These are phyloP conservation scores for Galeruca laticollis DNA, from an alignment of 2,888 invertebrate species.

Conservation along the genomic window DNA sequence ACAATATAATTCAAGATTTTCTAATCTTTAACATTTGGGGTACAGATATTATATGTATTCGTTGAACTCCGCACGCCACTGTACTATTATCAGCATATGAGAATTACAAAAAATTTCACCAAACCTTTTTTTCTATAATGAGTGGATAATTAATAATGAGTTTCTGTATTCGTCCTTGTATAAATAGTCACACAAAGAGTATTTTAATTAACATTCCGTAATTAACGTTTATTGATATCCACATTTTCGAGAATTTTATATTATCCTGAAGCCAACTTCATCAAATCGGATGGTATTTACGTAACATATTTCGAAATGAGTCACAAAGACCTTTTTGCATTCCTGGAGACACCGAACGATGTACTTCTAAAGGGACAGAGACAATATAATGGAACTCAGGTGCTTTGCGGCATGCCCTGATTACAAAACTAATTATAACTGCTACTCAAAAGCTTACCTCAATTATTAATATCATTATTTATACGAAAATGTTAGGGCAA, in stretches of 20 bases:
- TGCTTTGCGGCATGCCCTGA: constrained; percentile 60
- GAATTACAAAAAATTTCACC: no score
- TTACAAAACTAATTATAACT: constrained; percentile 65
- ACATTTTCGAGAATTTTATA: not conserved
- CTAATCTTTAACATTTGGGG: no score
- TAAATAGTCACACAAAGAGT: not conserved
- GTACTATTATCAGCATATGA: no score
- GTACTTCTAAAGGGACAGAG: constrained; percentile 31
- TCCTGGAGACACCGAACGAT: constrained; percentile 48
- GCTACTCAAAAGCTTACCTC: constrained; percentile 61
- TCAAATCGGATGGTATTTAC: not conserved
- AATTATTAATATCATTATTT: constrained; percentile 62
- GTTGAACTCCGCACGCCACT: no score
- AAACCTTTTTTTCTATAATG: no score
- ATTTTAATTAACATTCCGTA: not conserved
- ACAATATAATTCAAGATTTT: no score
- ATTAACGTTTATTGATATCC: not conserved
- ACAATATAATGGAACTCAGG: constrained; percentile 55
- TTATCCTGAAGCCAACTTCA: not conserved
- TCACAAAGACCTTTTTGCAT: constrained; percentile 44
- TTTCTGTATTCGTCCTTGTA: not conserved
- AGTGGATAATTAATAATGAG: no score
- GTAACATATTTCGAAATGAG: not conserved
- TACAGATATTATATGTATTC: no score
- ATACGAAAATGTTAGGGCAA: constrained; percentile 33